phyloP scores from a whole-genome alignment of 2,888 invertebrate genomes.

The Toxonevra muliebris region DNA sequence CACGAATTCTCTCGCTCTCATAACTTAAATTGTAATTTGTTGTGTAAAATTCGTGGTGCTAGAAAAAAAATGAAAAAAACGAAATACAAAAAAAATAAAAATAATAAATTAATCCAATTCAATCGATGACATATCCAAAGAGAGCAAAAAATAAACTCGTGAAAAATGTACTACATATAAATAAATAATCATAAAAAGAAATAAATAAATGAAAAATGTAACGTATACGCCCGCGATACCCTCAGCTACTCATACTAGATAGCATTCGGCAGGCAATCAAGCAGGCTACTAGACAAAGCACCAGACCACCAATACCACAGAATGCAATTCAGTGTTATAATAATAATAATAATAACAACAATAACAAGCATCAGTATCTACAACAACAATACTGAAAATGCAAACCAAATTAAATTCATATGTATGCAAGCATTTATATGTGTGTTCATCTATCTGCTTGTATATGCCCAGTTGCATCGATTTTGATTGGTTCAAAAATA shows the following conservation, averaged over 20 bases:
- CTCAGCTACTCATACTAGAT: neutral
- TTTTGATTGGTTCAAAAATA: too few relatives aligned
- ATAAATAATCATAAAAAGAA: constrained; percentile 2
- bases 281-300: too few relatives aligned
- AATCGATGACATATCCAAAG: too few relatives aligned
- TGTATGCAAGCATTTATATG: too few relatives aligned
- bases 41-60: neutral
- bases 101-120: too few relatives aligned
- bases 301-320: too few relatives aligned
- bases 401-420: neutral
- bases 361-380: neutral
- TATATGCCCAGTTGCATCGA: neutral
- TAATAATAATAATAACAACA: neutral
- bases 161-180: neutral
- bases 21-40: constrained; percentile 5
- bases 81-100: too few relatives aligned
- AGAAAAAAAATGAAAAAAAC: too few relatives aligned
- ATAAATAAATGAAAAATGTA: constrained; percentile 9
- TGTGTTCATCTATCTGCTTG: neutral
- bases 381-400: constrained; percentile 7
- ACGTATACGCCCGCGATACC: constrained; percentile 8
- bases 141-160: too few relatives aligned
- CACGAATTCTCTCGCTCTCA: neutral
- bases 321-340: too few relatives aligned
- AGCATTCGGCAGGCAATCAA: too few relatives aligned